Base-by-base conservation (phyloP, 1,140 invertebrate genomes). In the Sitobion miscanthi region DNA sequence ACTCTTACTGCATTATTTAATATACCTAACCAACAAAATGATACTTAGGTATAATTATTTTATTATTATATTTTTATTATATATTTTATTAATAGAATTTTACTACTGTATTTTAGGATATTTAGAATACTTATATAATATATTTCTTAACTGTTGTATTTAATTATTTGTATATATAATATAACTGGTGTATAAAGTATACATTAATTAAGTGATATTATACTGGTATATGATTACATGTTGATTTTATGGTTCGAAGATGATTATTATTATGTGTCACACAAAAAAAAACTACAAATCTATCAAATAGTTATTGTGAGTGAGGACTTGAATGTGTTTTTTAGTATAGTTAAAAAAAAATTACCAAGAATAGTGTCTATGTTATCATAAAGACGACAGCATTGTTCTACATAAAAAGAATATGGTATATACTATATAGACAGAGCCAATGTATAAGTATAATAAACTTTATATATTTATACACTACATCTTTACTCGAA, bases 371-470 rank as follows among this genome's bases (percentile, higher is more conserved):
- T 52, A 35, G 47, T 52, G 47, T n/a, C 47, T 49, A 49, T 35
- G 86, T 88, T 88, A n/a, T 88, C 86, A 30, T 52, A 87, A 88
- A 88, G 20, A 88, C 86, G 30, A 88, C 47, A 88, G 17, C 86
- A 52, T 88, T 88, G 45, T 88, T 87, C 47, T 88, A 52, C n/a
- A 4, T 49, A 5, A 21, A 52, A 52, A 88, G 30, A 87, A 87
- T 30, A 25, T 49, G 23, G n/a, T 47, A 9, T 49, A 25, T 57
- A 42, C 42, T 42, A 42, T 42, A 42, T 42, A 42, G 4, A 42
- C 42, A 42, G 42, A 57, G 57, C 25, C 57, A 23, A 25, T 57
- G 23, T 57, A 57, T 57, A 38, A 47, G 45, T 85, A 8, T 49
- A 86, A 21, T 47, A 23, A 6, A 85, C 7, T 25, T 35, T 35